Evolutionary conservation across 2,888 invertebrate species (phyloP).

Genomic region (Ectemnius lituratus): DNA sequence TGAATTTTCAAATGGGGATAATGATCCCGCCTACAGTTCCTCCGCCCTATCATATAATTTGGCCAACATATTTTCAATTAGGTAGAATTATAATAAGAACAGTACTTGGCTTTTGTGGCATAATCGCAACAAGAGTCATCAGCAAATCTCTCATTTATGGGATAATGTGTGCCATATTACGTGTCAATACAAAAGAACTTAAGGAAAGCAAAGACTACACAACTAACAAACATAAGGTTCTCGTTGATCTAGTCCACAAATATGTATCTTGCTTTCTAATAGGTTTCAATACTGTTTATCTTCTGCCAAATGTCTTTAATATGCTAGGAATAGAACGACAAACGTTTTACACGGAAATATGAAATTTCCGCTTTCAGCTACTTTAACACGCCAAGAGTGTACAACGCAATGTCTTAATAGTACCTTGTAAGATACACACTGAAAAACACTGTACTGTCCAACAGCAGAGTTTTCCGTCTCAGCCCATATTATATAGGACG

Average conservation of each 20-base stretch:
- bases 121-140: slow-evolving; percentile 84
- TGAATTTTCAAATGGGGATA: slow-evolving; percentile 89
- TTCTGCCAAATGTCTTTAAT: slow-evolving; percentile 88
- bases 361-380: slow-evolving; percentile 61
- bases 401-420: background rate
- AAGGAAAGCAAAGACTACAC: slow-evolving; percentile 83
- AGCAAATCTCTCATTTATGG: slow-evolving; percentile 86
- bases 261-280: slow-evolving; percentile 90
- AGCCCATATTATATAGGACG: background rate
- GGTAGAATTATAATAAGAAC: slow-evolving; percentile 85
- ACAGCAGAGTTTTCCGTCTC: background rate
- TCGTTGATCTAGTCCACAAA: slow-evolving; percentile 90
- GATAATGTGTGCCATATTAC: slow-evolving; percentile 84
- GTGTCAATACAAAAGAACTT: slow-evolving; percentile 83
- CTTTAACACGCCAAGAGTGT: background rate
- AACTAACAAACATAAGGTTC: slow-evolving; percentile 85
- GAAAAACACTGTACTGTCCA: background rate
- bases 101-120: slow-evolving; percentile 86
- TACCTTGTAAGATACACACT: too few relatives aligned
- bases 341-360: slow-evolving; percentile 92
- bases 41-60: slow-evolving; percentile 88
- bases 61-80: slow-evolving; percentile 88
- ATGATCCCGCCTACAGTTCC: slow-evolving; percentile 81
- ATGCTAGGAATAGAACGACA: slow-evolving; percentile 88
- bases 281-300: slow-evolving; percentile 87